Percentiles rank a stretch among this genome's conserved stretches.
Evolutionary conservation across 2,888 invertebrate genomes (phyloP).

Genomic region (Iselma pallidipennis): DNA sequence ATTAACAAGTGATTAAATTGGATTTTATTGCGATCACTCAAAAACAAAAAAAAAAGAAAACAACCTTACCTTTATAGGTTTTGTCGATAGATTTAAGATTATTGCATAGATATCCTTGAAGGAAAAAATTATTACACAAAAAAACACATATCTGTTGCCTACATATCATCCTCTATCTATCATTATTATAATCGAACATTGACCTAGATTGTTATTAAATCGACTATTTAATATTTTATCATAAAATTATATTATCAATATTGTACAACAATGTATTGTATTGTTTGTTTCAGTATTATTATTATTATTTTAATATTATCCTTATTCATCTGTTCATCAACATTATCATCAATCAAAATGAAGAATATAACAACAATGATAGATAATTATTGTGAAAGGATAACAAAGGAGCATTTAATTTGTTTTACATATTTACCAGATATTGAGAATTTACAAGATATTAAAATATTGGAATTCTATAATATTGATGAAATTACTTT

Average conservation of each 20-base stretch:
- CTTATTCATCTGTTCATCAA: neutral
- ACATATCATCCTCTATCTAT: neutral
- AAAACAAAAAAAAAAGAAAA: too few species aligned
- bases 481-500: conserved; percentile 23
- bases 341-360: neutral
- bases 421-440: conserved; percentile 5
- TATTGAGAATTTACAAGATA: neutral
- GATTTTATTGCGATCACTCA: too few species aligned
- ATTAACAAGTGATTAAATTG: too few species aligned
- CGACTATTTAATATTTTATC: neutral
- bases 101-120: too few species aligned
- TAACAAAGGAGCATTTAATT: neutral
- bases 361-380: neutral
- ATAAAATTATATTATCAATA: neutral
- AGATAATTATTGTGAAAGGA: neutral
- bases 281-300: neutral
- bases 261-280: neutral
- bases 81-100: too few species aligned
- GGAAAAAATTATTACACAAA: neutral
- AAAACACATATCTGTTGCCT: neutral
- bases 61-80: too few species aligned
- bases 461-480: conserved; percentile 57
- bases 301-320: neutral
- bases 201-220: neutral
- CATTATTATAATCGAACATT: neutral